Conservation (phyloP, 2,888 invertebrate species). For the Eristalis tenax region DNA sequence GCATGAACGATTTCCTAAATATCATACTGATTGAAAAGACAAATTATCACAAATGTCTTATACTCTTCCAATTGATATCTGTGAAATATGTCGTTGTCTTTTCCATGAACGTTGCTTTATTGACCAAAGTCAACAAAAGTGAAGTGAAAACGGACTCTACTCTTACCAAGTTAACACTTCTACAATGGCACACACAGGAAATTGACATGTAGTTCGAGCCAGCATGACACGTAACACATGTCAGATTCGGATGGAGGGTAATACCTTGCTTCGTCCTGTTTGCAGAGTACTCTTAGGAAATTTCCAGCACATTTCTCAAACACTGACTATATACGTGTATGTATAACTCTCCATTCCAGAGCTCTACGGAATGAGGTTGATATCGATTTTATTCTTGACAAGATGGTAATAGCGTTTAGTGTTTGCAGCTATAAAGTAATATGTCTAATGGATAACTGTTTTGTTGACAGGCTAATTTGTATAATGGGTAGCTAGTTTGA, state of each 20-base stretch:
- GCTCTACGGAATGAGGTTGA: background rate
- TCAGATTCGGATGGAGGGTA: background rate
- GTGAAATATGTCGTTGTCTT: background rate
- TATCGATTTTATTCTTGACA: slow-evolving; percentile 27
- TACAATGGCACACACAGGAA: slow-evolving; percentile 30
- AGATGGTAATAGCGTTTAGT: background rate
- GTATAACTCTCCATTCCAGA: background rate
- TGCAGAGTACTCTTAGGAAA: slow-evolving; percentile 17
- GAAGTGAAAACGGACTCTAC: slow-evolving; percentile 19
- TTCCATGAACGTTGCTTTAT: background rate
- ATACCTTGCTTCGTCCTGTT: slow-evolving; percentile 12
- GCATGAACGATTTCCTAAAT: background rate
- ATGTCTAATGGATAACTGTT: slow-evolving; percentile 6
- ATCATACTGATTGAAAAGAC: background rate
- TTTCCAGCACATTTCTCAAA: background rate
- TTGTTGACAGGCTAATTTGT: slow-evolving; percentile 35
- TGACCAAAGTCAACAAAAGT: slow-evolving; percentile 15
- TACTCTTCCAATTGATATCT: background rate
- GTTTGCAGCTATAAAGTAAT: background rate
- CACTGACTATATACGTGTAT: background rate
- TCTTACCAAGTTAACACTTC: slow-evolving; percentile 41
- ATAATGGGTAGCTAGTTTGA: background rate
- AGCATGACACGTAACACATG: slow-evolving; percentile 30
- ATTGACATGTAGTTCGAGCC: slow-evolving; percentile 27
- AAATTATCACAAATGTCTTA: background rate